Base-by-base conservation (phyloP, 2,113 vertebrate species). In the Semicossyphus pulcher region DNA sequence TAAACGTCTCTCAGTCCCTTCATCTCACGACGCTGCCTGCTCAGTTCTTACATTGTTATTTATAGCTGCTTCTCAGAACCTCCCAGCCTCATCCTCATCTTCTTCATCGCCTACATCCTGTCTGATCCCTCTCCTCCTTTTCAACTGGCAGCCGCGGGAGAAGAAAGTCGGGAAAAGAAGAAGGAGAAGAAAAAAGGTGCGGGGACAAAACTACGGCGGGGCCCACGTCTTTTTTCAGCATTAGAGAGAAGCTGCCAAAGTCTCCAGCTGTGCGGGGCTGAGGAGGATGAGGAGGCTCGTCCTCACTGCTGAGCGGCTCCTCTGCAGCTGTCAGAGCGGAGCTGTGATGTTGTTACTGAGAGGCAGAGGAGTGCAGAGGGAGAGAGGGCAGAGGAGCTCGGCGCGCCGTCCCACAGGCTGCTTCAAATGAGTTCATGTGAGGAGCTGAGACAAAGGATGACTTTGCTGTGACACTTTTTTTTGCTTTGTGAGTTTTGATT, bases 21-120 rank as follows among this genome's bases (percentile, higher is more conserved):
- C 85, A 91, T 88, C 84, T 86, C 64, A 49, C 68, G 56, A 20
- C 18, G 41, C 79, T 56, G 56, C 63, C 70, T 68, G 44, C 64
- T 85, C 57, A 34, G 74, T 56, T 85, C 71, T n/a, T 37, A 53
- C 76, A 57, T 64, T 73, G 69, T 85, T 94, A 92, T 93, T 93
- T 93, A 92, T 92, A 92, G 85, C 59, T 12, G 45, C 77, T 81
- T 82, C 79, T 88, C 82, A 90, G 86, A 93, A 87, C 83, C 81
- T 76, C 77, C 77, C 54, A 54, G 73, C 57, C 68, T 85, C 86
- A 77, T 89, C 90, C 64, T 67, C 88, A 58, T 78, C 75, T n/a
- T 72, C 76, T 39, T 65, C 85, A 18, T 77, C 64, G 64, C 85
- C 84, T 80, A 77, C 88, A 78, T 90, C 83, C 81, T 51, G 72